phyloP scores from a whole-genome alignment of 2,888 invertebrate species.

The Bombyx huttoni region DNA sequence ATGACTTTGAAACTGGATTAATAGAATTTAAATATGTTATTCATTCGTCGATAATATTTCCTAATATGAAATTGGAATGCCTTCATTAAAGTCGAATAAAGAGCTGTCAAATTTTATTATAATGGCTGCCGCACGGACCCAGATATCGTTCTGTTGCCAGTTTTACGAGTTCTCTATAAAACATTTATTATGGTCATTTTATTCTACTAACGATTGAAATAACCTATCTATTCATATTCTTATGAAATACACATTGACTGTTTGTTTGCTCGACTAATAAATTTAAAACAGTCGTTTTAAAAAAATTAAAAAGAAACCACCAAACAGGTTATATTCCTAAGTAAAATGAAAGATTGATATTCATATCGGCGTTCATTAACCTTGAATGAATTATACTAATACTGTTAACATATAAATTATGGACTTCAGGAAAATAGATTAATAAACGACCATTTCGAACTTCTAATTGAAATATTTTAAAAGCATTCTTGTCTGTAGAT shows the following conservation, averaged over 20 bases:
- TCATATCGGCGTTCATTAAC: constrained; percentile 54
- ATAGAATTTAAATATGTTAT: not conserved
- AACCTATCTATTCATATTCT: constrained; percentile 49
- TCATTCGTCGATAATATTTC: not conserved
- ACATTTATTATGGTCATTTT: constrained; percentile 51
- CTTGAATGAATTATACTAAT: constrained; percentile 63
- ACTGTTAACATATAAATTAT: constrained; percentile 43
- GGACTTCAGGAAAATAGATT: constrained; percentile 51
- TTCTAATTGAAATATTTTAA: constrained; percentile 38
- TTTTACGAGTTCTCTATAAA: constrained; percentile 63
- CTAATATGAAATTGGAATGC: constrained; percentile 11
- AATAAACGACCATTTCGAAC: constrained; percentile 39
- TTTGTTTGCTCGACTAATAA: constrained; percentile 45
- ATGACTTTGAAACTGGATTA: not conserved
- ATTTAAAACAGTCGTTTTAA: constrained; percentile 41
- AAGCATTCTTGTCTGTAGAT: constrained; percentile 12
- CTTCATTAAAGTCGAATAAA: constrained; percentile 38
- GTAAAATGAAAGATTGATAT: constrained; percentile 57
- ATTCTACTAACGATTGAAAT: constrained; percentile 53
- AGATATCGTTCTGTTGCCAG: constrained; percentile 30
- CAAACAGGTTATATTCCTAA: constrained; percentile 48
- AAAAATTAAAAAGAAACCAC: no score
- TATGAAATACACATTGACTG: constrained; percentile 48
- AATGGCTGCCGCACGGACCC: constrained; percentile 28
- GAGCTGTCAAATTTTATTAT: constrained; percentile 58